These are phyloP conservation scores for Melanophora roralis DNA, from an alignment of 2,888 invertebrate genomes.

Conservation along the genomic window DNA sequence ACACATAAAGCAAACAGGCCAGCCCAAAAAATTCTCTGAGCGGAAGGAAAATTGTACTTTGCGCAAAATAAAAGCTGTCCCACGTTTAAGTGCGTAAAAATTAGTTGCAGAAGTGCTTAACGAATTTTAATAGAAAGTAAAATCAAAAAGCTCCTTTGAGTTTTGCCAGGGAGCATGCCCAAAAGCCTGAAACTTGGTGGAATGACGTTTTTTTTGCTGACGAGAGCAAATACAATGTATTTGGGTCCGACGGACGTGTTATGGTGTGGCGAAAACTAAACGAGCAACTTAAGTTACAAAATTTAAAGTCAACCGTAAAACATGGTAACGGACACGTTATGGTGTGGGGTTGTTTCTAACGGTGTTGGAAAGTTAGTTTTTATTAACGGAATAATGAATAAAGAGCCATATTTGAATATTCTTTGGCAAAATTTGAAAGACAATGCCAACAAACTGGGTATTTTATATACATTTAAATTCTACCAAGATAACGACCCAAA, in stretches of 20 bases:
- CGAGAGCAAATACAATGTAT: not conserved
- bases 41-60: not conserved
- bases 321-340: not conserved
- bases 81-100: not conserved
- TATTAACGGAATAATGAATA: not conserved
- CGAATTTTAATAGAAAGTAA: not conserved
- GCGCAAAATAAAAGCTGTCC: not conserved
- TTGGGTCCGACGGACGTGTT: conserved; percentile 21
- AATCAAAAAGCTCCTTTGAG: not conserved
- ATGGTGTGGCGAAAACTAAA: conserved; percentile 29
- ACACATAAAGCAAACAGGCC: too few relatives aligned
- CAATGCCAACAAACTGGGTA: not conserved
- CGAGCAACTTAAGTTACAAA: conserved; percentile 4
- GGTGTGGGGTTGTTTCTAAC: not conserved
- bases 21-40: not conserved
- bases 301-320: conserved; percentile 5
- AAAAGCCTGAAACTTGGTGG: not conserved
- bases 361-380: not conserved
- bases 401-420: not conserved
- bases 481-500: not conserved
- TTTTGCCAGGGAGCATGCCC: not conserved
- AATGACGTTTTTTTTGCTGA: not conserved
- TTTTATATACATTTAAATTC: not conserved
- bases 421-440: not conserved
- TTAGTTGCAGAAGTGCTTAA: not conserved